A percentile compares a stretch with the other conserved stretches of the same genome.
Evolutionary conservation across 1,140 invertebrate species (phyloP).

Genomic region (Sarcophaga peregrina): DNA sequence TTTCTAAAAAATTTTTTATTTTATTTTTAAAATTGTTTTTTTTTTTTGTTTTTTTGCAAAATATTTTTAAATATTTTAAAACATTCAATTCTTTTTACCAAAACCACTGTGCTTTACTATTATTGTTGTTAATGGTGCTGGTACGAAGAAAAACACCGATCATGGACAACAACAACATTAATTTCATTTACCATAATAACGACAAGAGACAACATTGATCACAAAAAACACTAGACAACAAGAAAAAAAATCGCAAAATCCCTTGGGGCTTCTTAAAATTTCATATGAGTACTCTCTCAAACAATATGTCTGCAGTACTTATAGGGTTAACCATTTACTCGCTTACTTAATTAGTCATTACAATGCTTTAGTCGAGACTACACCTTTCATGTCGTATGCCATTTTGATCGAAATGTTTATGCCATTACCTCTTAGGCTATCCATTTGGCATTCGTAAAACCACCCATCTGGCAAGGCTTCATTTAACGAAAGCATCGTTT

Average conservation of each 20-base stretch:
- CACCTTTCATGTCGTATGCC: no score
- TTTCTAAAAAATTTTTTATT: not conserved
- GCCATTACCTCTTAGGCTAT: no score
- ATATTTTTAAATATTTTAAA: not conserved
- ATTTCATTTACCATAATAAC: not conserved
- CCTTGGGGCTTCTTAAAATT: conserved; percentile 4
- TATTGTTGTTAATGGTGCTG: not conserved
- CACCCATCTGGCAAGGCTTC: no score
- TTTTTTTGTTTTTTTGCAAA: not conserved
- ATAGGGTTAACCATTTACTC: no score
- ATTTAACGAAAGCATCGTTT: no score
- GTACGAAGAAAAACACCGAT: not conserved
- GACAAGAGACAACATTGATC: no score
- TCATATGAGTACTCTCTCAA: not conserved
- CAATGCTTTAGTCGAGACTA: no score
- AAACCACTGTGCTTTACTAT: not conserved
- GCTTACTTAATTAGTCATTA: no score
- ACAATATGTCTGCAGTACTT: no score
- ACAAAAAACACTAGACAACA: not conserved
- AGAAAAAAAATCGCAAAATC: not conserved
- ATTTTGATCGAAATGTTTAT: no score
- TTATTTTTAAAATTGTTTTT: not conserved
- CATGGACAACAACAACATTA: not conserved
- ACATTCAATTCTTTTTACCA: not conserved
- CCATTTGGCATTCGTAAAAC: no score